These are phyloP conservation scores for Gambusia holbrooki DNA, from an alignment of 2,113 vertebrate genomes.

Conservation along the genomic window DNA sequence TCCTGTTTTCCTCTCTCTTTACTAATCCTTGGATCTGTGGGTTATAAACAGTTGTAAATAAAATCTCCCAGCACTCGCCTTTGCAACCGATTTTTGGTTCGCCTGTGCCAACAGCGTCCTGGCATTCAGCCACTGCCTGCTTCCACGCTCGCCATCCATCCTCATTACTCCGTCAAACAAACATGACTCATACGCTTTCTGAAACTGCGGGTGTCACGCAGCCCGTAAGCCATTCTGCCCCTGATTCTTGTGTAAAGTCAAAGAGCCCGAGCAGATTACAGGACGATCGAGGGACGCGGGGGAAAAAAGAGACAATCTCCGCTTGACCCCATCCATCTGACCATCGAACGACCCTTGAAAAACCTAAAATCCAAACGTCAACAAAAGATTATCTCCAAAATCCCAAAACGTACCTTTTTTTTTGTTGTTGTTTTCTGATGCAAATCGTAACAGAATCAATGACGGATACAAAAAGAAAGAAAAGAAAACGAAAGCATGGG, in stretches of 20 bases:
- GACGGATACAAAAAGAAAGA: slow-evolving; percentile 1
- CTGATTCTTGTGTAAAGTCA: neutral
- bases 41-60: slow-evolving; percentile 16
- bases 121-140: no score
- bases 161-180: neutral
- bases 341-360: slow-evolving; percentile 39
- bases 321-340: slow-evolving; percentile 26
- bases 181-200: neutral
- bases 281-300: slow-evolving; percentile 8
- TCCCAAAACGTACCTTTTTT: slow-evolving; percentile 22
- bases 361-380: slow-evolving; percentile 47
- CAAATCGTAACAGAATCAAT: slow-evolving; percentile 1
- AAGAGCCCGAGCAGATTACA: slow-evolving; percentile 22
- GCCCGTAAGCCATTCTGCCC: neutral
- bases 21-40: neutral
- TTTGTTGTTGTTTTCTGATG: slow-evolving; percentile 2
- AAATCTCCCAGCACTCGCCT: neutral
- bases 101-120: slow-evolving; percentile 21
- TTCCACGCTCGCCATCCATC: neutral
- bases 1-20: neutral
- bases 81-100: slow-evolving; percentile 6
- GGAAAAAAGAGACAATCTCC: slow-evolving; percentile 22
- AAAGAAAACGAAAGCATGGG: slow-evolving; percentile 13
- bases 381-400: slow-evolving; percentile 53
- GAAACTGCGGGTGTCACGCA: neutral